These are phyloP conservation scores for Seriola rivoliana DNA, from an alignment of 2,113 vertebrate genomes.

Conservation along the genomic window DNA sequence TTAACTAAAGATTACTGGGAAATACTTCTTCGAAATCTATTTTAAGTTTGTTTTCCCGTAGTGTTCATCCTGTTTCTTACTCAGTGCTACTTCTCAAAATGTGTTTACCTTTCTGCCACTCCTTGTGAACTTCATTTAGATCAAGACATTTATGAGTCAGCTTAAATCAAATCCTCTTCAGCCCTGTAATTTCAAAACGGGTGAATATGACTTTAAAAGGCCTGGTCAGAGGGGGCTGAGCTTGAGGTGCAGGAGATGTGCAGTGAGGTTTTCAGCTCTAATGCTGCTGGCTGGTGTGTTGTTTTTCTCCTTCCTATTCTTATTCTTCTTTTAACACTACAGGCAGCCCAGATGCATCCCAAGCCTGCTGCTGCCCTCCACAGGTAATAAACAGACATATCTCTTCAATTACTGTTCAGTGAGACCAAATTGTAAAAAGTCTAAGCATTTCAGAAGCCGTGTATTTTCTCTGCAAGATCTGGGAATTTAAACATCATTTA, in stretches of 20 bases:
- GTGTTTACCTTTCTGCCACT: background rate
- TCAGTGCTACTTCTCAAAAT: background rate
- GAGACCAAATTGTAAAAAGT: background rate
- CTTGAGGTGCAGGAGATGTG: background rate
- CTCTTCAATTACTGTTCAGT: background rate
- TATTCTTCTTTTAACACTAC: constrained; percentile 47
- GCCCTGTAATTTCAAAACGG: background rate
- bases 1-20: background rate
- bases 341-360: constrained; percentile 36
- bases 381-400: constrained; percentile 41
- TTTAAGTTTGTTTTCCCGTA: background rate
- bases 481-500: background rate
- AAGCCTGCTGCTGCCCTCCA: constrained; percentile 72
- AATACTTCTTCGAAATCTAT: too few relatives aligned
- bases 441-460: background rate
- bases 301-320: constrained; percentile 9
- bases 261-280: background rate
- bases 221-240: too few relatives aligned
- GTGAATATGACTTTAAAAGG: constrained; percentile 2
- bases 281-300: background rate
- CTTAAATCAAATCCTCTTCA: background rate
- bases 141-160: background rate
- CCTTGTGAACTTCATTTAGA: background rate
- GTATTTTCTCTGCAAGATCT: background rate
- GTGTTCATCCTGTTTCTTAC: background rate